Percentiles rank a stretch among this genome's conserved stretches.
These are phyloP conservation scores for Phylloscopus trochilus DNA, from an alignment of 2,113 vertebrate genomes.

Conservation along the genomic window DNA sequence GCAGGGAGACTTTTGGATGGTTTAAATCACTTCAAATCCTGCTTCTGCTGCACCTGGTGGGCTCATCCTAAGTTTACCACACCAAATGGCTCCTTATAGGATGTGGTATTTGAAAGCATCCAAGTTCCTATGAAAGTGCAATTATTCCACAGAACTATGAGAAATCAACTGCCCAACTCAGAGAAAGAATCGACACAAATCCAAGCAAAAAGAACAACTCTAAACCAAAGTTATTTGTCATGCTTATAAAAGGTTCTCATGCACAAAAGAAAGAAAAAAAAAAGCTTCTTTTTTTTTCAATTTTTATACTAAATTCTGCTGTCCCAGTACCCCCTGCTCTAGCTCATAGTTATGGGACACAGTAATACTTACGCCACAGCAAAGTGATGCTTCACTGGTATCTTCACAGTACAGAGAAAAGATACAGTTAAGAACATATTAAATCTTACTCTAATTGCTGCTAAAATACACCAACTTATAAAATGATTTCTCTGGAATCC, in stretches of 20 bases:
- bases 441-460: constrained; percentile 55
- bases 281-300: background rate
- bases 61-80: background rate
- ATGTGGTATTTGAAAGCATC: background rate
- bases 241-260: constrained; percentile 68
- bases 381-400: constrained; percentile 69
- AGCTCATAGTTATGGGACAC: constrained; percentile 43
- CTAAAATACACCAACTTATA: constrained; percentile 67
- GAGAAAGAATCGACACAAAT: constrained; percentile 29
- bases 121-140: background rate
- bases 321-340: constrained; percentile 61
- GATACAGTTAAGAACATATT: constrained; percentile 65
- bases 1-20: background rate
- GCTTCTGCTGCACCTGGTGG: background rate
- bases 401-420: constrained; percentile 75
- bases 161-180: constrained; percentile 27
- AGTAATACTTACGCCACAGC: constrained; percentile 65
- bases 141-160: constrained; percentile 7
- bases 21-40: background rate
- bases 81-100: background rate
- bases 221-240: constrained; percentile 51
- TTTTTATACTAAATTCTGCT: constrained; percentile 15
- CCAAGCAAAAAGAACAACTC: constrained; percentile 62
- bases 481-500: constrained; percentile 68
- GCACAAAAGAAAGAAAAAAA: constrained; percentile 19